Conservation (phyloP, 1,140 invertebrate genomes). For the Cotesia chilonis region DNA sequence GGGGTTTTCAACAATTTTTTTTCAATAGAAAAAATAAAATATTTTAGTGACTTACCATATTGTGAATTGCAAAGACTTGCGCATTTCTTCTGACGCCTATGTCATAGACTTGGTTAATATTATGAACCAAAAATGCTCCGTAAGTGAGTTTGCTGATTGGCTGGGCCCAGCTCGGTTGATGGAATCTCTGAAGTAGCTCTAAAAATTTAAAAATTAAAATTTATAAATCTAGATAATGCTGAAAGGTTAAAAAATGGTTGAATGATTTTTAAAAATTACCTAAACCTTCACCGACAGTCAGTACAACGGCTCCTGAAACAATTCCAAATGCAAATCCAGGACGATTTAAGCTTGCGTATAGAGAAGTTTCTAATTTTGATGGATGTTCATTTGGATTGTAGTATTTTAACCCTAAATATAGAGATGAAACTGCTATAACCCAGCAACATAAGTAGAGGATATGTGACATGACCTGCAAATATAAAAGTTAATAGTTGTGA, state of each 20-base stretch:
- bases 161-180: slow-evolving; percentile 50
- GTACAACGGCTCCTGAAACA: slow-evolving; percentile 41
- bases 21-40: background rate
- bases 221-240: too few relatives aligned
- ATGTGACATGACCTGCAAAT: slow-evolving; percentile 44
- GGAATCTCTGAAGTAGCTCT: slow-evolving; percentile 52
- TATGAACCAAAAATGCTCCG: slow-evolving; percentile 71
- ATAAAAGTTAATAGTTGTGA: too few relatives aligned
- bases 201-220: background rate
- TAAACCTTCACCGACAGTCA: slow-evolving; percentile 49
- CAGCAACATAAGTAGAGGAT: slow-evolving; percentile 43
- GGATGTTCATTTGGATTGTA: slow-evolving; percentile 42
- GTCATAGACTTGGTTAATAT: slow-evolving; percentile 48
- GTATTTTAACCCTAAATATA: slow-evolving; percentile 41
- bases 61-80: slow-evolving; percentile 45
- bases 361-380: slow-evolving; percentile 42
- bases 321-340: slow-evolving; percentile 43
- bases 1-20: too few relatives aligned
- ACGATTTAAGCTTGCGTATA: slow-evolving; percentile 46
- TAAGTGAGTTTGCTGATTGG: slow-evolving; percentile 73
- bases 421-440: slow-evolving; percentile 37
- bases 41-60: slow-evolving; percentile 44
- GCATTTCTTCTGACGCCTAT: slow-evolving; percentile 42
- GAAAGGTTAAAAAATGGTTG: slow-evolving; percentile 12
- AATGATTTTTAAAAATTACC: slow-evolving; percentile 40